Base-by-base conservation (phyloP, 2,888 invertebrate genomes). In the Luperina nickerlii region DNA sequence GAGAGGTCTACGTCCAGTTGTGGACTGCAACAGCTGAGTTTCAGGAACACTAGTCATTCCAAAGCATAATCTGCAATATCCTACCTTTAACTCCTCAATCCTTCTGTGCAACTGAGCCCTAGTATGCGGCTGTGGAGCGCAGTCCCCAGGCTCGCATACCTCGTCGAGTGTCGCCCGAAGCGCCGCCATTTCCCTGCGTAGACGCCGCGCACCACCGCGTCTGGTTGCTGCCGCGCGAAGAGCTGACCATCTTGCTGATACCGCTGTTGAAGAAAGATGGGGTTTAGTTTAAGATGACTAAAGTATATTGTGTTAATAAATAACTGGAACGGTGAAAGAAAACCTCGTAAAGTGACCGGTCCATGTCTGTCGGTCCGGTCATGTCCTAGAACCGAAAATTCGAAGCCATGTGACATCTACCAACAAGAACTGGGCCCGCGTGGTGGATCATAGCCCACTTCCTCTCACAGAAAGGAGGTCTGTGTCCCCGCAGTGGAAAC, bases 111-210 rank as follows among this genome's bases (percentile, higher is more conserved):
- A 89, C 89, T 97, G 97, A 11, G 95, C 97, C 89, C 92, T 97
- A 87, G 94, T 97, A 91, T 94, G 97, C 91, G 93, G 97, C 93
- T 96, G 97, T 86, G 92, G 97, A 91, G 97, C 94, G 95, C 97
- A 95, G 97, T 98, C 93, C 90, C 97, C 94, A 92, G 97, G 97
- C 90, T 97, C 97, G 92, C 98, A 98, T 88, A 98, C 95, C 78
- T 97, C 97, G 81, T 97, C 96, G 88, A 98, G 96, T 73, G 97
- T 96, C 89, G 97, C 97, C 83, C 97, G 96, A 82, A 98, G 95
- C 62, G 97, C 97, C 78, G 97, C 95, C 93, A 98, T 95, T 92
- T 98, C 98, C 85, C 97, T 96, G 96, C 98, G 97, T 71, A 97
- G 96, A 76, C 97, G 93, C 0, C 97, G 92, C 5, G 96, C 96